Percentiles rank a stretch among this genome's conserved stretches.
phyloP scores from a whole-genome alignment of 2,888 invertebrate species.

The Philereme vetulata region DNA sequence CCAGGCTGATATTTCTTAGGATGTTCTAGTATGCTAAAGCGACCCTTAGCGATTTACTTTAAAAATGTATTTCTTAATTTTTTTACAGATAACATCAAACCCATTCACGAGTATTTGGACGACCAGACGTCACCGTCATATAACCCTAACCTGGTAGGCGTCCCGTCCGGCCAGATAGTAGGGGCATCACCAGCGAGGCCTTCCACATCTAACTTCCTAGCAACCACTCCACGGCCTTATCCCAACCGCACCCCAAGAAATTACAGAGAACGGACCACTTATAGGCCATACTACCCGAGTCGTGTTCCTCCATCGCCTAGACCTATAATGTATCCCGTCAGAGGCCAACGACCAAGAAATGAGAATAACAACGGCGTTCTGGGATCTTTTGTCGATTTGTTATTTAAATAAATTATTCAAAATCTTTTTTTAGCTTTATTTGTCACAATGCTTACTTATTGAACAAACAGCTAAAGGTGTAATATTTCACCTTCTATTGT shows the following conservation, averaged over 20 bases:
- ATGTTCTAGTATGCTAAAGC: no score
- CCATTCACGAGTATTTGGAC: slow-evolving; percentile 62
- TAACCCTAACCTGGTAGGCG: slow-evolving; percentile 65
- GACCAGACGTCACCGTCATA: slow-evolving; percentile 55
- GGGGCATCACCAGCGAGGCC: slow-evolving; percentile 61
- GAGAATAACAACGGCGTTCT: slow-evolving; percentile 54
- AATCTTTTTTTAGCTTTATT: slow-evolving; percentile 20
- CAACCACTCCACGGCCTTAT: slow-evolving; percentile 25
- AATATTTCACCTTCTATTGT: slow-evolving; percentile 43
- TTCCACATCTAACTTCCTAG: slow-evolving; percentile 30
- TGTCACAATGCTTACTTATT: no score
- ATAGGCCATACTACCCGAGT: slow-evolving; percentile 9
- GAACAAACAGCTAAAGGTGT: slow-evolving; percentile 5
- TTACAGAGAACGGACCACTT: slow-evolving; percentile 23
- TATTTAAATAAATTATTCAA: slow-evolving; percentile 60
- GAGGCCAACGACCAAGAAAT: slow-evolving; percentile 48
- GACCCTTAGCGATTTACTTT: no score
- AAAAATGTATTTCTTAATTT: no score
- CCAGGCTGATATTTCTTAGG: no score
- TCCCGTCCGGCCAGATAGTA: slow-evolving; percentile 58
- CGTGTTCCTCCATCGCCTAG: slow-evolving; percentile 31
- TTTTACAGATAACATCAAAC: slow-evolving; percentile 67
- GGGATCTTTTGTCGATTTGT: slow-evolving; percentile 70
- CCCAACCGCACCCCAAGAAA: slow-evolving; percentile 33
- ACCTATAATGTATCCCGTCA: slow-evolving; percentile 34